Evolutionary conservation across 2,797 vertebrate species (phyloP).

Genomic region (Acanthornis magna): DNA sequence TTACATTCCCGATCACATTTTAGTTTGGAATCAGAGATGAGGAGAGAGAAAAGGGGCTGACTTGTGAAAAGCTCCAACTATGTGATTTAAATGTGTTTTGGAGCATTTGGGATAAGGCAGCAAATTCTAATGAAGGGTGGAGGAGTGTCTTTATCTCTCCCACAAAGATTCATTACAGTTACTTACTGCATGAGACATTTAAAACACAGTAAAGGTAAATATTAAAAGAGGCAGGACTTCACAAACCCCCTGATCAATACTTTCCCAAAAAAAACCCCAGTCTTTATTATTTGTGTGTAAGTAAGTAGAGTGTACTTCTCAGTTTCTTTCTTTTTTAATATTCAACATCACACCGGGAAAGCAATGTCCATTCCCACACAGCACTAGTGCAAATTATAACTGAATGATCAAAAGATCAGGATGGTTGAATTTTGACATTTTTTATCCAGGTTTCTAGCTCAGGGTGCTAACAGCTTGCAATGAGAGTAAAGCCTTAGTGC

Average conservation of each 20-base stretch:
- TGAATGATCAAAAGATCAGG: background rate
- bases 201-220: background rate
- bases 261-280: rapidly evolving
- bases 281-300: background rate
- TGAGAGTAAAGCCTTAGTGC: background rate
- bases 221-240: background rate
- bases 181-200: background rate
- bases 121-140: constrained; percentile 11
- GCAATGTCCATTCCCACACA: background rate
- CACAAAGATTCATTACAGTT: background rate
- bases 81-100: background rate
- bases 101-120: background rate
- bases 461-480: background rate
- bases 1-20: constrained; percentile 1
- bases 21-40: background rate
- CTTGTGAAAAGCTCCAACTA: background rate
- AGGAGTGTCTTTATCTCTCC: background rate
- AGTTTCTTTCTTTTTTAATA: background rate
- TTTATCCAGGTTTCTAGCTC: background rate
- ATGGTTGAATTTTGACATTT: background rate
- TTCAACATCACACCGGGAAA: rapidly evolving
- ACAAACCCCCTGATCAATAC: background rate
- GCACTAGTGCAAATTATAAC: background rate
- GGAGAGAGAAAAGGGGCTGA: background rate
- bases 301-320: background rate